Conservation (phyloP, 2,113 vertebrate genomes). For the Psittacula cyanocephala region DNA sequence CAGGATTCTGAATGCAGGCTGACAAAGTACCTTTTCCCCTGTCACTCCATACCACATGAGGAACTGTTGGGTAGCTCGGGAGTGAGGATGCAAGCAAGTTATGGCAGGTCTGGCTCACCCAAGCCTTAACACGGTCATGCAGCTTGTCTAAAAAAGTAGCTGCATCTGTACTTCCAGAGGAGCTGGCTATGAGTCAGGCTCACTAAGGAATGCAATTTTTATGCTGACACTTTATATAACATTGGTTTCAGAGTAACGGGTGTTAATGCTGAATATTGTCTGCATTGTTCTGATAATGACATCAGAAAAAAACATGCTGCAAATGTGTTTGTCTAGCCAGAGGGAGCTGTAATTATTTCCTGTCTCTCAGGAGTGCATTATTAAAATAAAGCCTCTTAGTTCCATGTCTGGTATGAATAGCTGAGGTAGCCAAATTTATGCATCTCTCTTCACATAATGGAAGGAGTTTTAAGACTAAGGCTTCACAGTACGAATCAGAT, state of each 20-base stretch:
- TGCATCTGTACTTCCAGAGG: neutral
- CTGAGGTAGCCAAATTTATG: neutral
- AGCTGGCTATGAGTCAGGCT: neutral
- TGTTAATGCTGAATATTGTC: neutral
- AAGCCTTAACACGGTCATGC: neutral
- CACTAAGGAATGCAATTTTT: neutral
- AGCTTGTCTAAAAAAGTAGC: neutral
- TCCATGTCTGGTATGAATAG: neutral
- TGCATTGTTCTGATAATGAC: slow-evolving; percentile 5
- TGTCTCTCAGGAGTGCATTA: neutral
- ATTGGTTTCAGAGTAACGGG: neutral
- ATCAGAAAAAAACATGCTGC: neutral
- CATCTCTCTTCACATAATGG: neutral
- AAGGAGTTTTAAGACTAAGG: neutral
- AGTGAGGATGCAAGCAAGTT: neutral
- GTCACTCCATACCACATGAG: neutral
- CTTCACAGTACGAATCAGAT: neutral
- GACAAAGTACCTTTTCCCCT: neutral
- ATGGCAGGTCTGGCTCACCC: neutral
- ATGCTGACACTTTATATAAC: neutral
- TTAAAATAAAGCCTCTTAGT: neutral
- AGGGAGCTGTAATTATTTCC: neutral
- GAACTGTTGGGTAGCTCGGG: neutral
- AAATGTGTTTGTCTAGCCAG: neutral
- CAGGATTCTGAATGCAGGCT: neutral